Evolutionary conservation across 2,797 vertebrate species (phyloP), one percentile per base, ranked within the genome.

Genomic region (Euphonia xanthogaster): DNA sequence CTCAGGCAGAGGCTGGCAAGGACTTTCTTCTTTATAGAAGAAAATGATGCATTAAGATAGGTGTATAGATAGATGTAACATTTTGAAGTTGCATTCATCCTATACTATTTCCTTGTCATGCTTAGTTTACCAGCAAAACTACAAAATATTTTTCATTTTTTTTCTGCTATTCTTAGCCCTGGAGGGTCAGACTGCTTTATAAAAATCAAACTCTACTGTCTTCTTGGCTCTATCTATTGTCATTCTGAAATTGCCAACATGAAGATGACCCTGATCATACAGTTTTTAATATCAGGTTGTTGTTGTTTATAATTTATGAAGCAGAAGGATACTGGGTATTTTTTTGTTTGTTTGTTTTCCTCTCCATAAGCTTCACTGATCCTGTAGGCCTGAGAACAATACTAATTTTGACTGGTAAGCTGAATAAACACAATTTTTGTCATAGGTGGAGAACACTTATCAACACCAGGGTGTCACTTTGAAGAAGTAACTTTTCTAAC

Each of bases 281-380:
- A 70, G 2, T 75, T 96, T 82, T 71, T 67, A 50, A 91, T 92
- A 86, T 89, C 33, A 92, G 75, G 58, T 42, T 61, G 77, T 58
- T 96, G 54, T 90, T 94, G n/a, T 81, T 94, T 94, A 79, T 97
- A 94, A 97, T 96, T 96, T 95, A 94, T 92, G 84, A 95, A 94
- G 53, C 42, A 92, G 66, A 75, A 40, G 25, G 60, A 70, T 77
- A 93, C 67, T 65, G n/a, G 33, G 0, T 6, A 12, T 20, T 53
- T 66, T 6, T 57, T 48, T 11, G 7, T 89, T 86, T 72, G 33
- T 61, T 92, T 92, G 33, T 61, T 94, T 91, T 67, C 35, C 20
- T 94, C 83, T 96, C 63, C 53, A 50, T 95, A 95, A 96, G 70
- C 88, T 83, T 97, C 86, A 84, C 62, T 95, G 87, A 93, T 96